Evolutionary conservation across 2,797 vertebrate genomes (phyloP).

Genomic region (Parauchenoglanis ngamensis): DNA sequence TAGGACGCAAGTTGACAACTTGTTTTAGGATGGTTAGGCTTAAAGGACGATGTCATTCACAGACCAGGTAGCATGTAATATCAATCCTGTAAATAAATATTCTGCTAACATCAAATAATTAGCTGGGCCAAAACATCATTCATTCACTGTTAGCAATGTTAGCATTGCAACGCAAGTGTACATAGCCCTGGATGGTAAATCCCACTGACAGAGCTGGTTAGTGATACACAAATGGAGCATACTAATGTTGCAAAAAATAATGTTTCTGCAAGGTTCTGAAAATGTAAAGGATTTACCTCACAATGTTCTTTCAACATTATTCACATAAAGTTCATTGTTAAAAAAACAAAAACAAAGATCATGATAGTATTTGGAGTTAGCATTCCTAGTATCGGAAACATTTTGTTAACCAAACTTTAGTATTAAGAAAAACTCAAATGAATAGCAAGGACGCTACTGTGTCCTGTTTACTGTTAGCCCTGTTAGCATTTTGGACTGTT

Average conservation of each 20-base stretch:
- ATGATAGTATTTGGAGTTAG: background rate
- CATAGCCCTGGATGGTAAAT: background rate
- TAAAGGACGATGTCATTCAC: background rate
- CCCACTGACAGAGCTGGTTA: background rate
- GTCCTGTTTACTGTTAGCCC: background rate
- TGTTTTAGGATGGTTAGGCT: background rate
- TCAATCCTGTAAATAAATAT: background rate
- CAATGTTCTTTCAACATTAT: background rate
- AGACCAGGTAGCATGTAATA: background rate
- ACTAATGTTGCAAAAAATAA: background rate
- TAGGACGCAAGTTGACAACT: background rate
- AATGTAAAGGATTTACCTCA: background rate
- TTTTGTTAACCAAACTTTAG: background rate
- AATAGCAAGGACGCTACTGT: background rate
- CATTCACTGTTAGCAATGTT: background rate
- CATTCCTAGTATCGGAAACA: background rate
- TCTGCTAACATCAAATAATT: background rate
- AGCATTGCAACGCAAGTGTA: background rate
- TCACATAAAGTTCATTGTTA: background rate
- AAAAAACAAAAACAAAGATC: background rate
- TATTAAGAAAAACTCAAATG: background rate
- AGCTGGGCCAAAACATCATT: background rate
- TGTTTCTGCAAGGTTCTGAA: background rate
- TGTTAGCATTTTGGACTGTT: background rate
- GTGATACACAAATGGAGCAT: too few species aligned